Evolutionary conservation across 2,888 invertebrate species (phyloP), one percentile per base, ranked within the genome.

Genomic region (Andrena flavipes): DNA sequence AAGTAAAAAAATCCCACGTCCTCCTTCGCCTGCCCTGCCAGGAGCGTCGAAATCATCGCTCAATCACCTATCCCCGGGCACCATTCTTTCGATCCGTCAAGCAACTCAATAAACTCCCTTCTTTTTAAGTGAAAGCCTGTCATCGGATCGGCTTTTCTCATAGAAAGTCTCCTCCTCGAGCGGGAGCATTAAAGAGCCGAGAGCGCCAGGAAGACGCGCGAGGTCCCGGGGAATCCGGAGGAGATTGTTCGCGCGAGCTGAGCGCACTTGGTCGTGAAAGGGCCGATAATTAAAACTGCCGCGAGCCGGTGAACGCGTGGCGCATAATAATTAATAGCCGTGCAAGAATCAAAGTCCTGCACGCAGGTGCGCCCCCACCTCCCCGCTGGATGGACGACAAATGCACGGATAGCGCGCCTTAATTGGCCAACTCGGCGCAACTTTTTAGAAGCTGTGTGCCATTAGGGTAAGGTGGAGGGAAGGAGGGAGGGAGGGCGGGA

Each of bases 271-370:
- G 16, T 8, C 62, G 29, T 16, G 56, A 59, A 54, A 51, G 68
- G 56, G 30, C 16, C 65, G 76, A 64, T 84, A 80, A 84, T 84
- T 87, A 84, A 86, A 84, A 76, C 72, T 62, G 75, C 60, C 75
- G 68, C 62, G 75, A 76, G 69, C 29, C 56, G 64, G 49, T 2
- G 78, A 54, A 80, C 85, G 72, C 56, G 82, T 16, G 76, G 71
- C 60, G 87, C 84, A 87, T 88, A 76, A 79, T 82, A 89, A 88
- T 85, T 87, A 88, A 85, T 79, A 79, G 67, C 78, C 73, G 30
- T 63, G 80, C 72, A 64, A 48, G 77, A 79, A 68, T 77, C 68
- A 33, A 64, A 72, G 67, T 59, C 64, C 67, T 49, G 73, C 54
- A 30, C 48, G 74, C 74, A 78, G 76, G 72, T 62, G 77, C 65